Conservation (phyloP, 1,140 invertebrate genomes). For the Drosophila aff. region DNA sequence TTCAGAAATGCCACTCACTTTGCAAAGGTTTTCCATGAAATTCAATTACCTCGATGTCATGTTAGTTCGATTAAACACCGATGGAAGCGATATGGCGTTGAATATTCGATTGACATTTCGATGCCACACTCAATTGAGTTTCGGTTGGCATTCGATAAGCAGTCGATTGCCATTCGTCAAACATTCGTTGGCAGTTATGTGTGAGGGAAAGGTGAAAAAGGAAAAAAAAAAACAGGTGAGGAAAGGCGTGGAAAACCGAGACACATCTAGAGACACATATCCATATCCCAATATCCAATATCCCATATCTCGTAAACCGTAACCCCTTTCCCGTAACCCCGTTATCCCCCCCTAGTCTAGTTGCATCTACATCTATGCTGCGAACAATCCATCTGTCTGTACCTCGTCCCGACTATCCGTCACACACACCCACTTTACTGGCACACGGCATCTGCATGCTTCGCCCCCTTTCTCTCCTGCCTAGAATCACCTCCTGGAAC, state of each 20-base stretch:
- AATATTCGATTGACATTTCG: slow-evolving; percentile 11
- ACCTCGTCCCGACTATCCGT: slow-evolving; percentile 24
- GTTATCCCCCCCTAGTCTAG: too few species aligned
- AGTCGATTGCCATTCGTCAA: slow-evolving; percentile 31
- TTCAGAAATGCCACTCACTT: neutral
- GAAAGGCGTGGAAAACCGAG: neutral
- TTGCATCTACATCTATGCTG: slow-evolving; percentile 11
- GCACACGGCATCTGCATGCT: slow-evolving; percentile 24
- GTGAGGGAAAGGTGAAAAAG: neutral
- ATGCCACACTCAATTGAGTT: slow-evolving; percentile 30
- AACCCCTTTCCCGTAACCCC: neutral
- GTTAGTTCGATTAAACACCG: slow-evolving; percentile 2
- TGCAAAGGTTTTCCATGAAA: neutral
- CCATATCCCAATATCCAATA: slow-evolving; percentile 1
- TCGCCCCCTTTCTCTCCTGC: neutral
- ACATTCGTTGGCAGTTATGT: neutral
- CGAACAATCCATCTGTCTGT: slow-evolving; percentile 34
- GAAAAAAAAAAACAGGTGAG: neutral
- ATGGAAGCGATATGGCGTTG: neutral
- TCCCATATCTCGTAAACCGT: neutral
- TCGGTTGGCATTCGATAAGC: slow-evolving; percentile 27
- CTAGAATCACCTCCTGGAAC: neutral
- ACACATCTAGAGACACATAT: slow-evolving; percentile 8
- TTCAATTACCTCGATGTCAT: neutral
- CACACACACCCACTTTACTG: slow-evolving; percentile 24